Percentiles rank a stretch among this genome's conserved stretches.
phyloP scores from a whole-genome alignment of 2,113 vertebrate species.

The Boulengeromyrus knoepffleri region DNA sequence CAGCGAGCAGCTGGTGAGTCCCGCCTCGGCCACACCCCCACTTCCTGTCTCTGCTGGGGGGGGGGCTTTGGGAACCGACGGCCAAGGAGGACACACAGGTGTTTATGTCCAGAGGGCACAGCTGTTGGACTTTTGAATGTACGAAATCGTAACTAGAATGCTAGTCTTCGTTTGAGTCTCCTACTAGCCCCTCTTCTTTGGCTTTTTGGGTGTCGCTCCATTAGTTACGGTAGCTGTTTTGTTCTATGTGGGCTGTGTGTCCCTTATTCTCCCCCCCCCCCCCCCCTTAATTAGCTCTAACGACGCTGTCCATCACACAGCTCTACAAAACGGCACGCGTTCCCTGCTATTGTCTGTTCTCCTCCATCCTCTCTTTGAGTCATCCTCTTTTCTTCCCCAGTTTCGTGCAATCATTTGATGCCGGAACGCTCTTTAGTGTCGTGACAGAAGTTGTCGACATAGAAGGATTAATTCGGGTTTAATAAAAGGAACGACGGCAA shows the following conservation, averaged over 20 bases:
- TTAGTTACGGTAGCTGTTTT: neutral
- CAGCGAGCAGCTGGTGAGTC: conserved; percentile 80
- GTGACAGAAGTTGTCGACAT: neutral
- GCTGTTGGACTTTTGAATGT: neutral
- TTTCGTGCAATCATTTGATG: neutral
- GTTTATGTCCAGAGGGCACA: neutral
- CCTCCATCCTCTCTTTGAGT: neutral
- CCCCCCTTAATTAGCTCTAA: neutral
- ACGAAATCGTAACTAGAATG: neutral
- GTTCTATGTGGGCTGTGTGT: neutral
- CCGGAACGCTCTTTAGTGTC: neutral
- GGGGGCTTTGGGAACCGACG: neutral
- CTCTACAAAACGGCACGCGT: neutral
- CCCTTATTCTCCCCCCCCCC: neutral
- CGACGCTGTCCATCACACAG: neutral
- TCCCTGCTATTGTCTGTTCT: neutral
- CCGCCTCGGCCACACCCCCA: neutral
- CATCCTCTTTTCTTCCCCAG: neutral
- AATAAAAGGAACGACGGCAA: neutral
- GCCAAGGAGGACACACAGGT: neutral
- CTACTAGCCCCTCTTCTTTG: neutral
- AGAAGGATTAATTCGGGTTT: neutral
- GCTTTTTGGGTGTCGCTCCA: neutral
- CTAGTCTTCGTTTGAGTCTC: neutral
- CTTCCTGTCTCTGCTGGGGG: neutral